phyloP scores from a whole-genome alignment of 1,140 invertebrate species.

The Lordiphosa stackelbergi region DNA sequence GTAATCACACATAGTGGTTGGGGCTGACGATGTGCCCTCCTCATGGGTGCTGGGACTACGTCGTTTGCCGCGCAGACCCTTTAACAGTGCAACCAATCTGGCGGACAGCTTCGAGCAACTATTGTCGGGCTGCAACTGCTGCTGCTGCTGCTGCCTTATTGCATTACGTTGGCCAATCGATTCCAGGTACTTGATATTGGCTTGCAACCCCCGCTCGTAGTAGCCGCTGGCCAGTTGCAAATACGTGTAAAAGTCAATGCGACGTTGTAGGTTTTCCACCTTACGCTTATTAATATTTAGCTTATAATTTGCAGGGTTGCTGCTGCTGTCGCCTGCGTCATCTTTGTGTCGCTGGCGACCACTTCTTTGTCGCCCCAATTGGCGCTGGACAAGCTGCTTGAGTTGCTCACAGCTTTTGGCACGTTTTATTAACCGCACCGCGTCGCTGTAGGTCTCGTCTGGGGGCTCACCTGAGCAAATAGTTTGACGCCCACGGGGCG shows the following conservation, averaged over 20 bases:
- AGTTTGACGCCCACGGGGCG: conserved; percentile 54
- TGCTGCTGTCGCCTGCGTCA: conserved; percentile 3
- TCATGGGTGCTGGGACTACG: conserved; percentile 11
- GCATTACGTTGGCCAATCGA: conserved; percentile 59
- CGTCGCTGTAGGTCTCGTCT: conserved; percentile 62
- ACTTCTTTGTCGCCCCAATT: conserved; percentile 21
- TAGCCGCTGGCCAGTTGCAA: conserved; percentile 67
- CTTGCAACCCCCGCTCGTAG: conserved; percentile 61
- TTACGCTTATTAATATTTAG: conserved; percentile 57
- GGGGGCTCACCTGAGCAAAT: conserved; percentile 43
- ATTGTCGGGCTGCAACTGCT: conserved; percentile 11
- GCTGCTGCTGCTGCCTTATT: conserved; percentile 15
- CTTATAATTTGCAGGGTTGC: conserved; percentile 35
- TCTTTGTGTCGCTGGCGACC: conserved; percentile 1
- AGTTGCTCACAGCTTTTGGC: conserved; percentile 53
- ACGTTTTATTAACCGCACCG: conserved; percentile 53
- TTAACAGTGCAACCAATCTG: conserved; percentile 35
- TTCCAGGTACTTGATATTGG: conserved; percentile 68
- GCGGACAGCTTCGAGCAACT: conserved; percentile 18
- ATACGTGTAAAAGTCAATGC: conserved; percentile 50
- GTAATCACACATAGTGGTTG: conserved; percentile 48
- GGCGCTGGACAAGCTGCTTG: conserved; percentile 51
- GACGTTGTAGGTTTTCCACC: conserved; percentile 35
- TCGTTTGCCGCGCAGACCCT: conserved; percentile 27
- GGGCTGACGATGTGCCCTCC: background rate